These are phyloP conservation scores for Aptenodytes patagonicus DNA, from an alignment of 2,113 vertebrate genomes.

Conservation along the genomic window DNA sequence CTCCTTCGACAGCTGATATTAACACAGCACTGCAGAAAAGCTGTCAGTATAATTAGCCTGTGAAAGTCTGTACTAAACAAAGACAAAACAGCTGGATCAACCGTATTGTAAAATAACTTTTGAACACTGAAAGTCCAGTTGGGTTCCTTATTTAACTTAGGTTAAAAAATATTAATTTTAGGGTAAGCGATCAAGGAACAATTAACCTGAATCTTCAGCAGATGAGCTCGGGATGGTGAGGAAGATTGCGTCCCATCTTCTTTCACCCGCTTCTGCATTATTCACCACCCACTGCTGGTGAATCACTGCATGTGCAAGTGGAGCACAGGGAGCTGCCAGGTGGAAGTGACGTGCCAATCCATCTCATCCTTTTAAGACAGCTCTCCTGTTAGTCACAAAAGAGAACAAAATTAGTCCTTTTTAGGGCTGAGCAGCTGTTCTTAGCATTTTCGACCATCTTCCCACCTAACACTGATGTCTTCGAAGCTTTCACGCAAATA, in stretches of 20 bases:
- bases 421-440: neutral
- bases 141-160: neutral
- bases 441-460: neutral
- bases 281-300: conserved; percentile 61
- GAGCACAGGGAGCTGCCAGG: conserved; percentile 23
- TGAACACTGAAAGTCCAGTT: neutral
- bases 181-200: neutral
- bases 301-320: conserved; percentile 51
- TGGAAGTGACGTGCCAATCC: conserved; percentile 35
- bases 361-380: neutral
- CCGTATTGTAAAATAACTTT: neutral
- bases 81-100: neutral
- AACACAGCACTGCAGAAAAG: neutral
- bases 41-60: neutral
- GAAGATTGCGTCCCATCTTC: neutral
- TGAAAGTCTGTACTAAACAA: neutral
- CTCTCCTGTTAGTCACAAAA: conserved; percentile 37
- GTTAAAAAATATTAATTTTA: neutral
- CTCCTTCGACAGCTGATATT: neutral
- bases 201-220: neutral
- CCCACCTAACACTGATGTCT: neutral
- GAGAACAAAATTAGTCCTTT: neutral
- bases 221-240: neutral
- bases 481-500: neutral
- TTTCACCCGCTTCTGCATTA: neutral